Base-by-base conservation (phyloP, 2,113 vertebrate genomes). In the Abramis brama region DNA sequence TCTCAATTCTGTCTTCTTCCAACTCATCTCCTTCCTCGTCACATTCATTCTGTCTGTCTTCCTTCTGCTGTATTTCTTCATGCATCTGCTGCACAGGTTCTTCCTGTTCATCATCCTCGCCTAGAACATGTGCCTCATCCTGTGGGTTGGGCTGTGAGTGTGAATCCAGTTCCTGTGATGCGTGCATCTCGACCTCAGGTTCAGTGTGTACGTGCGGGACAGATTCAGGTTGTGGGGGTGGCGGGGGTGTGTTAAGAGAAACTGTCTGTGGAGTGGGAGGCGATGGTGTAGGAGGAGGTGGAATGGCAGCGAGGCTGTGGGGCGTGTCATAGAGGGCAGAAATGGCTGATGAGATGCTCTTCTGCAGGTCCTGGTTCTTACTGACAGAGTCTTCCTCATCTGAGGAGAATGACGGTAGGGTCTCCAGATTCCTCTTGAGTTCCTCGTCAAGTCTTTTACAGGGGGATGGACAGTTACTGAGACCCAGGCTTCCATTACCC, bases 311-410 rank as follows among this genome's bases (percentile, higher is more conserved):
- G 43, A 94, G 85, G 81, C 96, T 91, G 94, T 96, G 94, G 0
- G 95, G 94, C 0, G 96, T 97, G 88, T 98, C 97, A 0, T 98
- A 96, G 0, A 98, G 96, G 11, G 97, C 96, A 0, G 97, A 98
- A 91, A 98, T 98, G 88, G 97, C 97, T 0, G 97, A 98, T 0
- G 96, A 97, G 87, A 98, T 98, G 94, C 97, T 97, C 87, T 97
- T 96, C 92, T 98, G 97, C 64, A 98, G 93, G 88, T 98, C 97
- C 89, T 97, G 95, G 91, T 98, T 98, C 92, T 98, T 98, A 90
- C 96, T 96, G 64, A 97, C 96, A 0, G 96, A 97, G 88, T 97
- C 97, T 85, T 97, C 97, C 90, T 98, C 97, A 0, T 97, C 97
- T 0, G 97, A 97, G 43, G 97, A 98, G 91, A 98, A 98, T 4